A percentile compares a stretch with the other conserved stretches of the same genome.
Evolutionary conservation across 2,888 invertebrate genomes (phyloP).

Genomic region (Exocentrus adspersus): DNA sequence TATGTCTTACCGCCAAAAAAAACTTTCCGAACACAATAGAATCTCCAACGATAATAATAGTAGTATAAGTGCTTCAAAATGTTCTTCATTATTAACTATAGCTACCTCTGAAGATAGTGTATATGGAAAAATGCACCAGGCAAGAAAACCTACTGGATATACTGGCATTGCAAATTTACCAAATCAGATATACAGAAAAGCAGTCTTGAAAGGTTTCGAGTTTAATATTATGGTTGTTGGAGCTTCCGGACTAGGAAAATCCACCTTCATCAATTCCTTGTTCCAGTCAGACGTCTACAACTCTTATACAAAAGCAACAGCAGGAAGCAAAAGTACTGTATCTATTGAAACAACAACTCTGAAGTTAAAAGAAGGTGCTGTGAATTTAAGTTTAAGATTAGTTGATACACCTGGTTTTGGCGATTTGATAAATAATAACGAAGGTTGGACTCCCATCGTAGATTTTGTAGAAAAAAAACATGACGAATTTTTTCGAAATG

Average conservation of each 20-base stretch:
- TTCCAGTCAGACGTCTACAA: conserved; percentile 98
- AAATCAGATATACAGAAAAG: conserved; percentile 92
- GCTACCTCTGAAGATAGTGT: background rate
- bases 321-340: conserved; percentile 94
- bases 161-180: conserved; percentile 96
- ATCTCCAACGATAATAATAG: no score
- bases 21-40: background rate
- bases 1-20: background rate
- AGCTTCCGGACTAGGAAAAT: conserved; percentile 97
- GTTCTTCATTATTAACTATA: background rate
- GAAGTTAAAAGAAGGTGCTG: conserved; percentile 94
- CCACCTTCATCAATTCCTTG: conserved; percentile 98
- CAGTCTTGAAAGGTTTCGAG: conserved; percentile 96
- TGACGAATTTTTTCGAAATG: conserved; percentile 96
- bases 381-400: conserved; percentile 93
- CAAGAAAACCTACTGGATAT: conserved; percentile 89
- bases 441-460: conserved; percentile 98
- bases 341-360: conserved; percentile 95
- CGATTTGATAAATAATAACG: conserved; percentile 98
- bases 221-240: conserved; percentile 98
- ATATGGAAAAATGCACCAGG: background rate
- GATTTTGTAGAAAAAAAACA: conserved; percentile 97
- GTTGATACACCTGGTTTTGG: conserved; percentile 99
- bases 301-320: conserved; percentile 91
- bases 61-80: no score